These are phyloP conservation scores for Parauchenoglanis ngamensis DNA, from an alignment of 2,797 vertebrate species.

Conservation along the genomic window DNA sequence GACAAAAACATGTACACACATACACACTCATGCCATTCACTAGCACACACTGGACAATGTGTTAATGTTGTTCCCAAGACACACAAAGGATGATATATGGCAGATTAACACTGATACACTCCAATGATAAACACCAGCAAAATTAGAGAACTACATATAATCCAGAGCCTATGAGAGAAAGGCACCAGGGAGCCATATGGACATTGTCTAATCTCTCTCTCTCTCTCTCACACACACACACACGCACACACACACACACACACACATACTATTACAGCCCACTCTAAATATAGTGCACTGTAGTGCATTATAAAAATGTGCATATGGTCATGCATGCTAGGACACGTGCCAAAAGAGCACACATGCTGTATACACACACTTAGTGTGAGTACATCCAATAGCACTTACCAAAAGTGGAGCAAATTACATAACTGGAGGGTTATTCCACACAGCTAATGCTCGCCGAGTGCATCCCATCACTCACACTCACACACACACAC, in stretches of 20 bases:
- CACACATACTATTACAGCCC: constrained; percentile 19
- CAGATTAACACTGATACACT: constrained; percentile 19
- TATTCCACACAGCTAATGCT: constrained; percentile 22
- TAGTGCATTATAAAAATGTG: constrained; percentile 30
- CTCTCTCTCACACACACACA: constrained; percentile 48
- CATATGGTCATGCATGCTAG: constrained; percentile 36
- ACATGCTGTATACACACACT: constrained; percentile 16
- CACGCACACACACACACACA: constrained; percentile 48
- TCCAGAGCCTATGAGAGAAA: constrained; percentile 8
- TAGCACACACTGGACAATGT: constrained; percentile 28
- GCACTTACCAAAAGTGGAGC: constrained; percentile 66
- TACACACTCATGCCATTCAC: neutral
- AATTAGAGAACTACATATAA: constrained; percentile 1
- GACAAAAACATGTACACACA: constrained; percentile 16
- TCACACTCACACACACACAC: constrained; percentile 30
- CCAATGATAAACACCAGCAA: constrained; percentile 58
- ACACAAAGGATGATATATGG: constrained; percentile 19
- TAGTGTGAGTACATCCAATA: constrained; percentile 60
- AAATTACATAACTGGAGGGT: constrained; percentile 68
- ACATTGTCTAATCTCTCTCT: neutral
- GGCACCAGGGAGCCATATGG: neutral
- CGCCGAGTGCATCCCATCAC: neutral
- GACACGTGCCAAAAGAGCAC: constrained; percentile 51
- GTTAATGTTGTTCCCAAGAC: neutral
- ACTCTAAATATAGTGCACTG: constrained; percentile 51